Percentiles rank a stretch among this genome's conserved stretches.
Conservation (phyloP, 2,113 vertebrate species). For the Pungitius pungitius region DNA sequence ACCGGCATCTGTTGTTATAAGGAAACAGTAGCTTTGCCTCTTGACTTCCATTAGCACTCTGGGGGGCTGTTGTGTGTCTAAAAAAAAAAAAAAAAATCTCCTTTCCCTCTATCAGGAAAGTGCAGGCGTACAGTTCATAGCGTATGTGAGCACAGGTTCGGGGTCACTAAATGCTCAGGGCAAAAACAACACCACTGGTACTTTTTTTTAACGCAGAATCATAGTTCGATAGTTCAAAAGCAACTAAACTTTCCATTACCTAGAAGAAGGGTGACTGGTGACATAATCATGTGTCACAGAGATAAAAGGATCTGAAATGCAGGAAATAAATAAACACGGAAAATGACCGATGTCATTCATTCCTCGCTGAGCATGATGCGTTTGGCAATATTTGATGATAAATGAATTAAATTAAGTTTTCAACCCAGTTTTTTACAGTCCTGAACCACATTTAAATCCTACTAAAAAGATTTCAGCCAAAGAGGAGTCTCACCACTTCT, state of each 20-base stretch:
- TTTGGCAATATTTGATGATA: neutral
- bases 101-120: constrained; percentile 59
- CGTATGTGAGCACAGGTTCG: constrained; percentile 40
- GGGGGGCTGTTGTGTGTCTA: constrained; percentile 35
- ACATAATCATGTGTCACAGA: constrained; percentile 20
- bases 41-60: constrained; percentile 21
- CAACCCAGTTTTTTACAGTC: no score
- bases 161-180: constrained; percentile 46
- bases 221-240: constrained; percentile 39
- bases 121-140: constrained; percentile 60
- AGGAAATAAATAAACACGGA: constrained; percentile 6
- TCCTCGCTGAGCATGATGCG: neutral
- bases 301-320: constrained; percentile 18
- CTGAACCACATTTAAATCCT: no score
- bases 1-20: constrained; percentile 39
- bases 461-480: no score
- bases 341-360: constrained; percentile 9
- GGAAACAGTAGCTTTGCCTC: constrained; percentile 38
- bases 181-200: no score
- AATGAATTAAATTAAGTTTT: no score
- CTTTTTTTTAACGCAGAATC: constrained; percentile 4
- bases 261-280: constrained; percentile 35
- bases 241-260: constrained; percentile 51
- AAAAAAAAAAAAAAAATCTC: no score
- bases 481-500: no score